Base-by-base conservation (phyloP, 2,113 vertebrate species). In the Narcine bancroftii region DNA sequence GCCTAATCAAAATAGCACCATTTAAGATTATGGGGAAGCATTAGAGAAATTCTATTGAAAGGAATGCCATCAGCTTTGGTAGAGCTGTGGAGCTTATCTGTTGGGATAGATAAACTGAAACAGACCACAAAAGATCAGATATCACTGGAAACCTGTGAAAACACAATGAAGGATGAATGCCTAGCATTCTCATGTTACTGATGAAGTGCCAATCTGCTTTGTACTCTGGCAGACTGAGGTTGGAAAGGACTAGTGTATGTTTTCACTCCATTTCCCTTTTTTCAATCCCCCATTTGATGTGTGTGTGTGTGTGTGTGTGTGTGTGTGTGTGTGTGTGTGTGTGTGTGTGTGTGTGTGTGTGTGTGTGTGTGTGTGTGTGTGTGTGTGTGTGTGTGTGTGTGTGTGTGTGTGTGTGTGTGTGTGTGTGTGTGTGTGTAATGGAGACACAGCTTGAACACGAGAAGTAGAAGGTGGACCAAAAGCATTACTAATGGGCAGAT, bases 401-500 rank as follows among this genome's bases (percentile, higher is more conserved):
- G 36, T 92, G 92, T 92, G 92, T 92, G 75, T 93, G 75, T 92
- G 60, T 26, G 56, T 56, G 92, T 96, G n/a, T 45, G 19, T 76
- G 36, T 92, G 92, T 92, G 92, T 92, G 75, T 93, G 75, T 92
- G 60, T 26, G 56, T 56, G 92, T 96, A n/a, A 94, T 94, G 0
- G 96, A 96, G 92, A 94, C 71, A 17, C 94, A 93, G 0, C 94
- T 97, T 93, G 96, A 96, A 93, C 95, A 96, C 73, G 96, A 96
- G 95, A n/a, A n/a, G n/a, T n/a, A n/a, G n/a, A 96, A 96, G 0
- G 96, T 96, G 94, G 93, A 96, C 92, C 93, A 92, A 0, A 93
- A 96, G 92, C 96, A 96, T 0, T 96, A 97, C 92, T 95, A 96
- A 5, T 94, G 93, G 9, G 95, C 96, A 95, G 96, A 97, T 94